These are phyloP conservation scores for Cecropterus lyciades DNA, from an alignment of 1,140 invertebrate genomes.

Conservation along the genomic window DNA sequence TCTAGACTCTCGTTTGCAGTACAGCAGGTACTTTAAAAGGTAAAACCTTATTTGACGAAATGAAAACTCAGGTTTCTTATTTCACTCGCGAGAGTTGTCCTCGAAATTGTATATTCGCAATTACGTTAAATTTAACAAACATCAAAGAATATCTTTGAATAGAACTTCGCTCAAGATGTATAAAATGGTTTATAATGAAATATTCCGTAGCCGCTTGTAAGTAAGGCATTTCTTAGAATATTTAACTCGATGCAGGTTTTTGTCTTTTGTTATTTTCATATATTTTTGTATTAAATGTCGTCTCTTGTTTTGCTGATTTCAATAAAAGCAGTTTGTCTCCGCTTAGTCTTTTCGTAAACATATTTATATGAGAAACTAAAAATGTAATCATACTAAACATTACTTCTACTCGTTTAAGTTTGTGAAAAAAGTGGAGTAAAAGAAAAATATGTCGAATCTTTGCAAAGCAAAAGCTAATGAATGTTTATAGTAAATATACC, in stretches of 20 bases:
- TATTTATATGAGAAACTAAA: no score
- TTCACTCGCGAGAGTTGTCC: conserved; percentile 24
- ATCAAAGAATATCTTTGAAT: conserved; percentile 39
- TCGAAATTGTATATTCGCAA: conserved; percentile 44
- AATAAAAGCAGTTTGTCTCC: no score
- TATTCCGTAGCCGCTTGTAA: background rate
- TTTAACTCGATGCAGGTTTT: background rate
- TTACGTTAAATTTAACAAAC: conserved; percentile 46
- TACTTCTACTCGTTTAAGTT: no score
- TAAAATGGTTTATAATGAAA: conserved; percentile 13
- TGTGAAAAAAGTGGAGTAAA: no score
- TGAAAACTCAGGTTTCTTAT: conserved; percentile 28
- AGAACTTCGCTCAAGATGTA: conserved; percentile 6
- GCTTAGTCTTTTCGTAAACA: no score
- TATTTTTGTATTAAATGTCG: no score
- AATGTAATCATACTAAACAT: no score
- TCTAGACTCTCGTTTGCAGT: background rate
- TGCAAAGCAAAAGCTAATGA: no score
- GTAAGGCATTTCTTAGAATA: background rate
- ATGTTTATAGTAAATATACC: no score
- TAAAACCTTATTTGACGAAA: conserved; percentile 18
- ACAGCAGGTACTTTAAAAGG: conserved; percentile 1
- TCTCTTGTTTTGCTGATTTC: no score
- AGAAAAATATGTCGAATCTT: no score
- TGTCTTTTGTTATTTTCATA: no score